Evolutionary conservation across 1,140 invertebrate genomes (phyloP).

Genomic region (Chionoecetes opilio): DNA sequence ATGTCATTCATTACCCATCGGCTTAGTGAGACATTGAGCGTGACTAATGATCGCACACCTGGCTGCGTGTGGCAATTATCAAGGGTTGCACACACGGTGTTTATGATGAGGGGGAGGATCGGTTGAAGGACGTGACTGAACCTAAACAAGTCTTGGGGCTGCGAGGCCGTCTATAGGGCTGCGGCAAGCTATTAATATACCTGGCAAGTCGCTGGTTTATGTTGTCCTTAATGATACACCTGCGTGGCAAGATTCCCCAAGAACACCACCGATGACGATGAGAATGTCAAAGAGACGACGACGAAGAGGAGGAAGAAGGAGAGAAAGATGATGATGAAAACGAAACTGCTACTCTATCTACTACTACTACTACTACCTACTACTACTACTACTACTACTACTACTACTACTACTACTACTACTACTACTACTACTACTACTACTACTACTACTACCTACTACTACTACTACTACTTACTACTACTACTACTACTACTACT

Average conservation of each 20-base stretch:
- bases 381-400: not conserved
- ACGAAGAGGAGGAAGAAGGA: too few species aligned
- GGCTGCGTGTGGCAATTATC: not conserved
- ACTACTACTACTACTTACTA: conserved; percentile 41
- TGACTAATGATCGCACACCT: not conserved
- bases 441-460: conserved; percentile 15
- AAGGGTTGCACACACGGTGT: not conserved
- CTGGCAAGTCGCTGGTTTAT: too few species aligned
- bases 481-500: conserved; percentile 41
- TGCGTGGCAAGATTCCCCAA: too few species aligned
- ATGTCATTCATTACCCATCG: conserved; percentile 9
- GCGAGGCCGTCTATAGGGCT: too few species aligned
- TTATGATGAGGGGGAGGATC: not conserved
- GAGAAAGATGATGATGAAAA: too few species aligned
- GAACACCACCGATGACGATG: too few species aligned
- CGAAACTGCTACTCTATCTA: not conserved
- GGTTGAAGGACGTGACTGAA: not conserved
- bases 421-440: conserved; percentile 29
- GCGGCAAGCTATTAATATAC: too few species aligned
- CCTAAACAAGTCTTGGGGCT: not conserved
- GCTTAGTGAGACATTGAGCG: not conserved
- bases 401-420: conserved; percentile 29
- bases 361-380: not conserved
- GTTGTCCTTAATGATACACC: too few species aligned
- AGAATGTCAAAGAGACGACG: too few species aligned